Base-by-base conservation (phyloP, 64 coral and sea anemone genomes). In the Cladopsammia gracilis region DNA sequence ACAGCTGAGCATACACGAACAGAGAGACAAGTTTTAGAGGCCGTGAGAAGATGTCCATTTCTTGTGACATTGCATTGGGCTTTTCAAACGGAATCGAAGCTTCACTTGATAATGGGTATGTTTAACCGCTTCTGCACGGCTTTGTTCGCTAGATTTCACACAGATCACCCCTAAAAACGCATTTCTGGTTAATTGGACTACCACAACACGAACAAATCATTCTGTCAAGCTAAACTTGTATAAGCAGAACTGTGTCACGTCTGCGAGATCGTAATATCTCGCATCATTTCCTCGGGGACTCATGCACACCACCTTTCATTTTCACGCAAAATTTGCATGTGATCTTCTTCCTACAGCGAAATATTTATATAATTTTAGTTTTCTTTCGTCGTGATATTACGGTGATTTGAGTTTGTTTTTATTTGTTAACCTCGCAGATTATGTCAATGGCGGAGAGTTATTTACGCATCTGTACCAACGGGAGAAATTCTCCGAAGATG, bases 21-120 rank as follows among this genome's bases (percentile, higher is more conserved):
- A 11, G 98, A 99, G 77, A 49, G 98, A 75, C 98, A 99, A 86
- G 98, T 99, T 19, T 67, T 99, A 57, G 98, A 99, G 70, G 94
- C 98, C 20, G 98, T 99, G 8, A 87, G 98, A 19, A 86, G 98
- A 71, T 99, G 98, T 73, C 98, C 98, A 34, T 99, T 99, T 79
- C 70, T 99, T 5, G 98, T 99, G 6, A 99, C 98, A 73, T 91
- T 99, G 85, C 98, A 99, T 50, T 99, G 98, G 98, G 98, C 98
- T 70, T 99, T 99, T 83, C 98, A 99, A 84, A 99, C 98, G 7
- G 98, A 99, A 90, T 92, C 98, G 43, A 96, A 99, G 78, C 98
- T 99, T 5, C 98, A 99, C 71, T 90, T 99, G 52, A 96, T 99
- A 9, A 99, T 99, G 98, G 98, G 98, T 99, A 94, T 74, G 91